Evolutionary conservation across 2,888 invertebrate species (phyloP), one percentile per base, ranked within the genome.

Genomic region (Protophormia terraenovae): DNA sequence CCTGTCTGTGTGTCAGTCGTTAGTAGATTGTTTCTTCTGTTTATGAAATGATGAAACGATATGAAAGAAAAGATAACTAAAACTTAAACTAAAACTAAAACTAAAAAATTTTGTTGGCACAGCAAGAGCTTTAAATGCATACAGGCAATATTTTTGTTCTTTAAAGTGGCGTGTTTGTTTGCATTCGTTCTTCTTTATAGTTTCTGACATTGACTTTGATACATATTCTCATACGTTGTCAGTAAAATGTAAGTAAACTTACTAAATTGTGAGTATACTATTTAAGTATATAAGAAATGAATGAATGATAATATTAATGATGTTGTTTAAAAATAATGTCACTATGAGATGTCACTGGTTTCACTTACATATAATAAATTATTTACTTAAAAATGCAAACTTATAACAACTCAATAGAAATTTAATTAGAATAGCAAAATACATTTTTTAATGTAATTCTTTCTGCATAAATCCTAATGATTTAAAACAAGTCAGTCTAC

Each of bases 91-190:
- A 22, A 29, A 75, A 64, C 47, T 47, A 19, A 47, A 47, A 32
- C 3, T 32, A 3, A 14, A 12, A 2, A 16, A 29, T 35, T 5
- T 45, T 27, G 47, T 27, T 67, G 47, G 5, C 62, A 71, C 27
- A 78, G 67, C 66, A 38, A 24, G 41, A 78, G 72, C 72, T 67
- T 75, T 27, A 69, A 79, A 45, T 69, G 62, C 62, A 64, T 22
- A 16, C 47, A 76, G 60, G 45, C 32, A 38, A 66, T 47, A 35
- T 60, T 3, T 24, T 35, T 58, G n/a, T n/a, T 50, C 55, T 22
- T 45, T 24, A 76, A 75, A 71, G 85, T 82, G 82, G 78, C 85
- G 78, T 82, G 81, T 78, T 85, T 82, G 81, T 78, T 85, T 75
- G 72, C 69, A 55, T 67, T 76, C n/a, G n/a, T n/a, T n/a, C n/a